These are phyloP conservation scores for Liopterus haemorrhoidalis DNA, from an alignment of 2,888 invertebrate species.

Conservation along the genomic window DNA sequence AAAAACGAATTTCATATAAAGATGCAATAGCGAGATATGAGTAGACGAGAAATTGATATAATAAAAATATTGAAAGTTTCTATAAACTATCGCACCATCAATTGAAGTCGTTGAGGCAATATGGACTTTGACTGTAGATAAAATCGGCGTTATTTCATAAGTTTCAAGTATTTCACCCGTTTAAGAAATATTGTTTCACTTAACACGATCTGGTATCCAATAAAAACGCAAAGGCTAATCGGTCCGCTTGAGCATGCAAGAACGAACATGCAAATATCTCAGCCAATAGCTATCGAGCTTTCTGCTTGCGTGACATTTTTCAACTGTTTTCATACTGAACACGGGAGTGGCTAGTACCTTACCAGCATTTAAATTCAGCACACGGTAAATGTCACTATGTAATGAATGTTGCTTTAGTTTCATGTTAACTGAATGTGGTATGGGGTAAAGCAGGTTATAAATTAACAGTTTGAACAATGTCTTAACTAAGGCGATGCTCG, in stretches of 20 bases:
- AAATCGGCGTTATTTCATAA: no score
- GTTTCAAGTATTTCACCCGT: no score
- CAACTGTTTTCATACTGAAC: constrained; percentile 19
- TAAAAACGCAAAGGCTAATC: constrained; percentile 22
- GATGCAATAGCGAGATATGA: no score
- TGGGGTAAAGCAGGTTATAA: constrained; percentile 10
- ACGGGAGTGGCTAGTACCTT: constrained; percentile 18
- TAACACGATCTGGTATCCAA: constrained; percentile 18
- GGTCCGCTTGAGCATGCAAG: constrained; percentile 19
- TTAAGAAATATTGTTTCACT: constrained; percentile 24
- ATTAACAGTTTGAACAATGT: constrained; percentile 19
- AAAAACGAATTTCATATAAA: no score
- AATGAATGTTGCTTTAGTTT: neutral
- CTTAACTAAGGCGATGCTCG: constrained; percentile 20
- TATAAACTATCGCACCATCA: no score
- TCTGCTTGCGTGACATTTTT: constrained; percentile 22
- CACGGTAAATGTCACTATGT: neutral
- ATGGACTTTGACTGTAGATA: no score
- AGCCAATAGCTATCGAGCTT: constrained; percentile 16
- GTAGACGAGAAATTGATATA: no score
- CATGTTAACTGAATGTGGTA: constrained; percentile 10
- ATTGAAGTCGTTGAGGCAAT: no score
- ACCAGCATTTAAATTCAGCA: constrained; percentile 14
- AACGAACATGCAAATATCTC: constrained; percentile 22
- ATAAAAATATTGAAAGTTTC: no score